Evolutionary conservation across 1,140 invertebrate species (phyloP), one percentile per base, ranked within the genome.

Genomic region (Calephelis nemesis): DNA sequence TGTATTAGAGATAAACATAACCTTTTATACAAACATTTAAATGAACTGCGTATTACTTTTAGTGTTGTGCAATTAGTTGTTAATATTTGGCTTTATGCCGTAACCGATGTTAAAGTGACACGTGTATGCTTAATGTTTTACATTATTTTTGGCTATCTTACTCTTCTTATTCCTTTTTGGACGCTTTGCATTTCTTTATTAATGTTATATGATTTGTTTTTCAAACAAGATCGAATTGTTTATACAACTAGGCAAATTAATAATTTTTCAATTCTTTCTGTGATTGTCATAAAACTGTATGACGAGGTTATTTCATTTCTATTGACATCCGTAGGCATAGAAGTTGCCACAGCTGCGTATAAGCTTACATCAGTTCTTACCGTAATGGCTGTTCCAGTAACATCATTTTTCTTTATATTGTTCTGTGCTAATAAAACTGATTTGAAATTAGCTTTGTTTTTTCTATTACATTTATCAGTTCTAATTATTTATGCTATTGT

Each of bases 161-260:
- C 15, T 9, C 54, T 71, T 7, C 7, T 71, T 4, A 65, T 63
- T 15, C 69, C 63, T 2, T 13, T 71, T 12, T 74, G 66, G 69
- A 71, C 69, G 4, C 52, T 47, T 30, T 68, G 65, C 45, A 62
- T 63, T 0, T 67, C 72, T 0, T 45, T 70, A 12, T 65, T 68
- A 13, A 68, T 71, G 48, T 66, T 70, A 6, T 65, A 58, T 10
- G 63, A 74, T 47, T 15, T 70, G n/a, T 74, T 70, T 42, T n/a
- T 74, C 6, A 70, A 68, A 49, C 19, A 47, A 10, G 65, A 54
- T 10, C 47, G 49, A 40, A 63, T 68, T 30, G 7, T 71, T 5
- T 74, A 68, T 45, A 65, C 42, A 2, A 47, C 62, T 5, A 47
- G 52, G 7, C 65, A 63, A 19, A 19, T 70, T 5, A 42, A 48